These are phyloP conservation scores for Agonopterix heracliana DNA, from an alignment of 2,888 invertebrate genomes.

Conservation along the genomic window DNA sequence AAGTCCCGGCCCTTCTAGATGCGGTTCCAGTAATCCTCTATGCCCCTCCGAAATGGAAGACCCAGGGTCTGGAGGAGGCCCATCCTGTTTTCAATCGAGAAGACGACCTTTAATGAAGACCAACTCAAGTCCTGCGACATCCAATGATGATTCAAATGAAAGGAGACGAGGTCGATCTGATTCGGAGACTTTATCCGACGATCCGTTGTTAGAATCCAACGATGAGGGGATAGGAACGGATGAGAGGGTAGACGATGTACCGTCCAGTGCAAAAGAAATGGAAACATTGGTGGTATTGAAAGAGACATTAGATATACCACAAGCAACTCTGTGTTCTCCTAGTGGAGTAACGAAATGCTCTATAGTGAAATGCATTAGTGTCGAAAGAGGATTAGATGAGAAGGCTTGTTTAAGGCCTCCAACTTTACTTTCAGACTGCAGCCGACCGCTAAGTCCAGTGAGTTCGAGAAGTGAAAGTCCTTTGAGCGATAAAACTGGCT, in stretches of 20 bases:
- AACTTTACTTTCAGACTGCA: slow-evolving; percentile 75
- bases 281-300: slow-evolving; percentile 57
- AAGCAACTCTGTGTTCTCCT: slow-evolving; percentile 57
- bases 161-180: slow-evolving; percentile 80
- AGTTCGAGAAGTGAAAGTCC: slow-evolving; percentile 88
- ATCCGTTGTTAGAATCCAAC: slow-evolving; percentile 82
- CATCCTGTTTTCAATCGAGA: slow-evolving; percentile 71
- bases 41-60: slow-evolving; percentile 87
- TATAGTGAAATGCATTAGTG: slow-evolving; percentile 74
- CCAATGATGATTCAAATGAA: slow-evolving; percentile 63
- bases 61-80: slow-evolving; percentile 77
- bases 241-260: slow-evolving; percentile 83
- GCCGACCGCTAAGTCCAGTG: slow-evolving; percentile 81
- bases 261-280: slow-evolving; percentile 81
- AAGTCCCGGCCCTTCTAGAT: slow-evolving; percentile 87
- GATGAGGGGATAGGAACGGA: slow-evolving; percentile 88
- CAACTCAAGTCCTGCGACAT: slow-evolving; percentile 66
- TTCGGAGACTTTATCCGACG: slow-evolving; percentile 84
- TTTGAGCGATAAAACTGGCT: slow-evolving; percentile 82
- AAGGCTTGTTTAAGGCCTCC: slow-evolving; percentile 60
- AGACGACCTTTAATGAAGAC: slow-evolving; percentile 79
- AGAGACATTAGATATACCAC: slow-evolving; percentile 65
- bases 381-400: slow-evolving; percentile 72
- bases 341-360: slow-evolving; percentile 70
- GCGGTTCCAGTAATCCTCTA: slow-evolving; percentile 87